phyloP scores from a whole-genome alignment of 2,888 invertebrate genomes.

The Heliconius hortense region DNA sequence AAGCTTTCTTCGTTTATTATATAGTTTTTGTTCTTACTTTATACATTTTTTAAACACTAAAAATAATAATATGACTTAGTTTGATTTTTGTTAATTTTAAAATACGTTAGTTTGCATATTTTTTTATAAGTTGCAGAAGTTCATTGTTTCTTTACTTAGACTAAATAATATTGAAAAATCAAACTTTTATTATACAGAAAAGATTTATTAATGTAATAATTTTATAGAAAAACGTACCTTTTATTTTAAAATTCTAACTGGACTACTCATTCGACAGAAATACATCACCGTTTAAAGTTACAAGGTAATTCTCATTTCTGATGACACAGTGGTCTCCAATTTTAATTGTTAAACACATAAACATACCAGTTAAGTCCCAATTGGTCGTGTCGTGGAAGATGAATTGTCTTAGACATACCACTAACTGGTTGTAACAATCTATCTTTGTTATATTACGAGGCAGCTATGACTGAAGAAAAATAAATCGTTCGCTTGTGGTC shows the following conservation, averaged over 20 bases:
- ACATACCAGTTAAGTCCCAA: constrained; percentile 19
- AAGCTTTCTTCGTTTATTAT: not conserved
- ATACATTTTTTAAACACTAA: not conserved
- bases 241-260: not conserved
- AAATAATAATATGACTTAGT: too few species aligned
- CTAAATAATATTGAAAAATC: too few species aligned
- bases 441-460: constrained; percentile 7
- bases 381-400: constrained; percentile 6
- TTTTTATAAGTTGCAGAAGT: too few species aligned
- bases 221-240: not conserved
- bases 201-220: too few species aligned
- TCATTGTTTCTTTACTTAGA: too few species aligned
- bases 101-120: too few species aligned
- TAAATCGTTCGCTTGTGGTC: not conserved
- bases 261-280: not conserved
- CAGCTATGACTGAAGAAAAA: not conserved
- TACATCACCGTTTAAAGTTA: constrained; percentile 4
- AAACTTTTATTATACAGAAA: too few species aligned
- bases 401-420: constrained; percentile 10
- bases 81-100: too few species aligned
- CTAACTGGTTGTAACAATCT: constrained; percentile 5
- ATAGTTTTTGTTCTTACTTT: not conserved
- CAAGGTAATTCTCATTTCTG: constrained; percentile 27
- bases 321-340: constrained; percentile 22
- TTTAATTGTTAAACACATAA: constrained; percentile 31